These are phyloP conservation scores for Melanostoma mellinum DNA, from an alignment of 2,888 invertebrate genomes.

Conservation along the genomic window DNA sequence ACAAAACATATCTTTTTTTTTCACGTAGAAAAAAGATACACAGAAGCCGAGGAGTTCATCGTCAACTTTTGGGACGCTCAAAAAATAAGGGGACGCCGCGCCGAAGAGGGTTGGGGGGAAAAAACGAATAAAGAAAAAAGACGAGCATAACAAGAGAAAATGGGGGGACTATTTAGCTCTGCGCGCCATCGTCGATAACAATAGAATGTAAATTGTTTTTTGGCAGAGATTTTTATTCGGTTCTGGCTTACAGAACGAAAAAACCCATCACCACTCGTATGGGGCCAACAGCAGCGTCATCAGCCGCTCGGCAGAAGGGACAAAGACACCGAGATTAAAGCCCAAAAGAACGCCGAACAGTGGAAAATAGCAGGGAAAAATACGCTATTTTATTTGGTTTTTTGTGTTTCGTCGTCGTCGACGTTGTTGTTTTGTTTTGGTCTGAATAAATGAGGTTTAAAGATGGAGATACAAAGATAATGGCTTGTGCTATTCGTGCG, in stretches of 20 bases:
- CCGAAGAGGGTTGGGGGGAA: slow-evolving; percentile 17
- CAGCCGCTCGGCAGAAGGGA: slow-evolving; percentile 26
- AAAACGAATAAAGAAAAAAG: slow-evolving; percentile 20
- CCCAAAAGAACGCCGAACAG: slow-evolving; percentile 18
- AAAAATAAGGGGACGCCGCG: slow-evolving; percentile 2
- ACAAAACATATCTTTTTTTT: slow-evolving; percentile 28
- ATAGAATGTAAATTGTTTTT: slow-evolving; percentile 71
- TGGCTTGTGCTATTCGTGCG: slow-evolving; percentile 52
- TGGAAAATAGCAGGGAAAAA: slow-evolving; percentile 23
- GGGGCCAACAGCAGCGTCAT: slow-evolving; percentile 20
- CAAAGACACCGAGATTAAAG: slow-evolving; percentile 26
- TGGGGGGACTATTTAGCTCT: slow-evolving; percentile 24
- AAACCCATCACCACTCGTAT: slow-evolving; percentile 20
- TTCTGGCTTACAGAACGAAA: slow-evolving; percentile 28
- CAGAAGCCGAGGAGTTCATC: slow-evolving; percentile 46
- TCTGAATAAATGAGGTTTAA: slow-evolving; percentile 67
- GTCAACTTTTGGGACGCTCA: slow-evolving; percentile 34
- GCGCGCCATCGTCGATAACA: slow-evolving; percentile 57
- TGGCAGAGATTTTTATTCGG: slow-evolving; percentile 48
- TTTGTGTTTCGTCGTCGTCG: not conserved
- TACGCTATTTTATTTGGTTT: slow-evolving; percentile 3
- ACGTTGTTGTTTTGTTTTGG: not conserved
- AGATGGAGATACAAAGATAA: slow-evolving; percentile 65
- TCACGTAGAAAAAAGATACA: not conserved
- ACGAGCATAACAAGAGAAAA: not conserved